Evolutionary conservation across 1,140 invertebrate species (phyloP).

Genomic region (Drosophila nannoptera): DNA sequence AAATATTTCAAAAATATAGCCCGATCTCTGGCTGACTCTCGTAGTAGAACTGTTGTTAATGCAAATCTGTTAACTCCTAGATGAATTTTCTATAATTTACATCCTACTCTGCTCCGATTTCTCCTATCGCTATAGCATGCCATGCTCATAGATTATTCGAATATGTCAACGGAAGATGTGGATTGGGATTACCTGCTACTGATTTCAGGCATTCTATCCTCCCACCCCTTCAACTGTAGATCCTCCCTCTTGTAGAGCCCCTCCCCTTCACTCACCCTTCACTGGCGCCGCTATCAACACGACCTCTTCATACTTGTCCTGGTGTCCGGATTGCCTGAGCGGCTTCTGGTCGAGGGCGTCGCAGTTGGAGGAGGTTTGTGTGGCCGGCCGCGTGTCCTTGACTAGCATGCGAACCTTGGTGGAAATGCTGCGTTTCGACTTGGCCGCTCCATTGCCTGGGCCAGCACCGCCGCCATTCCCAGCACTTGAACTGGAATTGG

Average conservation of each 20-base stretch:
- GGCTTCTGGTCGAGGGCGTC: slow-evolving; percentile 88
- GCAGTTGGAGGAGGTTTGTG: slow-evolving; percentile 70
- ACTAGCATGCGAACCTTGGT: slow-evolving; percentile 86
- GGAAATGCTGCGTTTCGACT: slow-evolving; percentile 73
- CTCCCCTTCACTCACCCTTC: slow-evolving; percentile 60
- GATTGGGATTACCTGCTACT: no score
- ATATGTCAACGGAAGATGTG: no score
- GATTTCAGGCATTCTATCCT: no score
- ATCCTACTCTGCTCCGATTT: no score
- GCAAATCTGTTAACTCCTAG: no score
- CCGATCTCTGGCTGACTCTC: neutral
- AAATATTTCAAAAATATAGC: neutral
- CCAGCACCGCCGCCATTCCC: slow-evolving; percentile 4
- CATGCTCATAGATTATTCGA: no score
- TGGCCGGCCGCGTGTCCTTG: slow-evolving; percentile 83
- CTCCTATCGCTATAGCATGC: no score
- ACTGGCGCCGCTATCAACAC: slow-evolving; percentile 82
- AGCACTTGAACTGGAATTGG: slow-evolving; percentile 55
- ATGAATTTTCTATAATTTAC: no score
- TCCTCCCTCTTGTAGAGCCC: neutral
- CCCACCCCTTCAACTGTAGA: no score
- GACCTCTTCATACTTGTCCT: slow-evolving; percentile 79
- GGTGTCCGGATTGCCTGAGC: slow-evolving; percentile 80
- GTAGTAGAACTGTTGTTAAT: neutral
- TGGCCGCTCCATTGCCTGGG: slow-evolving; percentile 14